Evolutionary conservation across 1,140 invertebrate species (phyloP).

Genomic region (Solenopsis invicta): DNA sequence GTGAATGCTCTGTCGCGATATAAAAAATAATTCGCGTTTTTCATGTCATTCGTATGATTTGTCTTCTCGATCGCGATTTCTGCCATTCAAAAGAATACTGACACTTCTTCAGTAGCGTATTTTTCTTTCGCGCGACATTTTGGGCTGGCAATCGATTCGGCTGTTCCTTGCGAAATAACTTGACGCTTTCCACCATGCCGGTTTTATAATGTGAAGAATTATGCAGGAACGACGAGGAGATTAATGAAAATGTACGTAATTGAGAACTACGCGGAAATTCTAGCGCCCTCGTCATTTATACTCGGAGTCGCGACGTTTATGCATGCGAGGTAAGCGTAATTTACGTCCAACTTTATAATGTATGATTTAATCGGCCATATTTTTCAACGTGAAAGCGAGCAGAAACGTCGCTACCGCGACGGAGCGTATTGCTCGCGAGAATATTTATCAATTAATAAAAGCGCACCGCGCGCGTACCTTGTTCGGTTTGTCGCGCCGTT

Average conservation of each 20-base stretch:
- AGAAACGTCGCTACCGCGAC: not conserved
- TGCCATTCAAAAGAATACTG: not conserved
- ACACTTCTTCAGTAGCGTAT: no score
- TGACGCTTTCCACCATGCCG: not conserved
- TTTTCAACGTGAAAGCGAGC: not conserved
- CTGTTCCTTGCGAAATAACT: not conserved
- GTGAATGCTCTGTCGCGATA: no score
- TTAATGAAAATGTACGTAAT: slow-evolving; percentile 16
- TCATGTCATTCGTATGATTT: not conserved
- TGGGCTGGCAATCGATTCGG: not conserved
- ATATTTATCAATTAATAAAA: slow-evolving; percentile 56
- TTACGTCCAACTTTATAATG: slow-evolving; percentile 46
- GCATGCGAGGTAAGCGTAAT: not conserved
- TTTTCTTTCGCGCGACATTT: not conserved
- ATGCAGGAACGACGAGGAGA: not conserved
- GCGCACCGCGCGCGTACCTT: not conserved
- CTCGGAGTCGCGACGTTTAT: slow-evolving; percentile 24
- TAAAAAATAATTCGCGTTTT: not conserved
- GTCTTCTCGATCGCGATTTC: not conserved
- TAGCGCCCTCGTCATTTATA: not conserved
- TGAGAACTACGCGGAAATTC: slow-evolving; percentile 5
- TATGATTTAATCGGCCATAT: slow-evolving; percentile 40
- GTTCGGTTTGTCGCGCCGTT: slow-evolving; percentile 1
- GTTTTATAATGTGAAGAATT: slow-evolving; percentile 1
- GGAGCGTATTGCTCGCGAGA: slow-evolving; percentile 1